Conservation (phyloP, 2,113 vertebrate genomes). For the Pterocles burchelli region DNA sequence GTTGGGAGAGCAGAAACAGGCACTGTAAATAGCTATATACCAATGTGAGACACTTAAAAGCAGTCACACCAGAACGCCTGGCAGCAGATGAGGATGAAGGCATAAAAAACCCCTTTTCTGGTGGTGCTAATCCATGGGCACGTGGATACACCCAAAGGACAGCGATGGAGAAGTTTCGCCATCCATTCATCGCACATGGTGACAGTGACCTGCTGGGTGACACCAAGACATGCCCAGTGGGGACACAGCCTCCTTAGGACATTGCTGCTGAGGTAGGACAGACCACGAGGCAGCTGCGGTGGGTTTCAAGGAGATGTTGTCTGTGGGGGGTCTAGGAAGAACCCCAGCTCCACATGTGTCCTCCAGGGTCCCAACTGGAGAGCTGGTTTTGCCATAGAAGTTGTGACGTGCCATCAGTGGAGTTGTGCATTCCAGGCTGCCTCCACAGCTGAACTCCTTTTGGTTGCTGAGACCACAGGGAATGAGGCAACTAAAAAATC, state of each 20-base stretch:
- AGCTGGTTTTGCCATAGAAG: not conserved
- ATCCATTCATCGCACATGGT: fast-evolving
- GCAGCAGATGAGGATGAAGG: slow-evolving; percentile 23
- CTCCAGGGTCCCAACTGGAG: fast-evolving
- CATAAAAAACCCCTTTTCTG: not conserved
- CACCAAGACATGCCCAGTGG: not conserved
- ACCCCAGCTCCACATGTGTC: not conserved
- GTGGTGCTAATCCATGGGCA: not conserved
- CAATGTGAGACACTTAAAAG: not conserved
- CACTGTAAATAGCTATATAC: slow-evolving; percentile 6
- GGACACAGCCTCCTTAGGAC: not conserved
- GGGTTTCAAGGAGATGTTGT: not conserved
- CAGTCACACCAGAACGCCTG: not conserved
- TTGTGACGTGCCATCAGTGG: not conserved
- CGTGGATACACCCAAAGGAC: not conserved
- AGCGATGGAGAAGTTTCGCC: not conserved
- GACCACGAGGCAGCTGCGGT: fast-evolving
- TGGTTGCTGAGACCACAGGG: not conserved
- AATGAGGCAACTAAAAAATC: not conserved
- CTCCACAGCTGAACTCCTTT: not conserved
- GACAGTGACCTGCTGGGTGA: not conserved
- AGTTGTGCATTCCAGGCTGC: not conserved
- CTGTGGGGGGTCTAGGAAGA: not conserved
- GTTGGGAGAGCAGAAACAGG: slow-evolving; percentile 26
- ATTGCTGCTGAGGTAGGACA: not conserved